These are phyloP conservation scores for Papilio elwesi DNA, from an alignment of 2,888 invertebrate species.

Conservation along the genomic window DNA sequence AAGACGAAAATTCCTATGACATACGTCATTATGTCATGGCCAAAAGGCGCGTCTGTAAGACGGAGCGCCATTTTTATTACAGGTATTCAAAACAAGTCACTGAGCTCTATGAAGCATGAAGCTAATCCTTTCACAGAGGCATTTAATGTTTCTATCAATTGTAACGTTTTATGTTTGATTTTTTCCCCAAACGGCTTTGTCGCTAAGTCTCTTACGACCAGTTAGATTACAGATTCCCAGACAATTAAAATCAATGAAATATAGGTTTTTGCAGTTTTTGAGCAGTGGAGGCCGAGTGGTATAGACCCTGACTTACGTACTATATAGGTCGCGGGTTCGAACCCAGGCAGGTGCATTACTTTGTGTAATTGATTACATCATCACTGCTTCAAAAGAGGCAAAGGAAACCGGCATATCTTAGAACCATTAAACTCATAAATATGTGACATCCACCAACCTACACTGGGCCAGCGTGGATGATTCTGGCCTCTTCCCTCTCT, in stretches of 20 bases:
- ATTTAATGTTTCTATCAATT: not conserved
- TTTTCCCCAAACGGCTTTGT: not conserved
- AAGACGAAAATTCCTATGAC: not conserved
- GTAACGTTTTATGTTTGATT: not conserved
- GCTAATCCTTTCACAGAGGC: conserved; percentile 8
- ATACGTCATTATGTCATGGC: not conserved
- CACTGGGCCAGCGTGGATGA: no score
- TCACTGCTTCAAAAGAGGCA: no score
- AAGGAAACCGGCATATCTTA: no score
- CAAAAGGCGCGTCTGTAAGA: not conserved
- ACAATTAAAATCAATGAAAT: no score
- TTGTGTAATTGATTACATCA: no score
- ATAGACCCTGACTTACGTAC: no score
- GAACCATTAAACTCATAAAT: no score
- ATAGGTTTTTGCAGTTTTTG: no score
- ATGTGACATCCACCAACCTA: no score
- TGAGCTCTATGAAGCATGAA: not conserved
- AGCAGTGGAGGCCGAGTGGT: no score
- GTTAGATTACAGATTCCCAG: not conserved
- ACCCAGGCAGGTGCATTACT: not conserved
- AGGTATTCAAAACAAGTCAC: not conserved
- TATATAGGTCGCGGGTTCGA: no score
- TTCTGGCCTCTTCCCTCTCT: no score
- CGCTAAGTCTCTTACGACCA: not conserved
- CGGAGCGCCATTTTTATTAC: not conserved